These are phyloP conservation scores for Coptodon rendalli DNA, from an alignment of 2,113 vertebrate species.

Conservation along the genomic window DNA sequence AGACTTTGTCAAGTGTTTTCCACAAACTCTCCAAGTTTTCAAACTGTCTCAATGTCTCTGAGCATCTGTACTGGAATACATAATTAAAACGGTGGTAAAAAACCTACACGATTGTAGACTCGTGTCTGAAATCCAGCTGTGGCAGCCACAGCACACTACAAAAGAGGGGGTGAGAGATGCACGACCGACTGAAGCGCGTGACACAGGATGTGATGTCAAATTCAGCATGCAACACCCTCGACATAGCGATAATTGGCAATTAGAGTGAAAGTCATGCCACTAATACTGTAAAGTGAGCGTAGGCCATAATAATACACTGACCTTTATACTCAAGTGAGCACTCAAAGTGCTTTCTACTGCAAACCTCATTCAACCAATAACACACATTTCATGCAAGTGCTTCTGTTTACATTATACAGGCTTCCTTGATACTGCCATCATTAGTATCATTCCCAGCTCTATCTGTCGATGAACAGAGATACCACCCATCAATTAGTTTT, in stretches of 20 bases:
- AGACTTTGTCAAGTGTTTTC: background rate
- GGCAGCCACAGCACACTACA: rapidly evolving
- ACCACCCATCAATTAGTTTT: rapidly evolving
- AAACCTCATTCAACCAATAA: rapidly evolving
- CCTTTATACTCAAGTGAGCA: background rate
- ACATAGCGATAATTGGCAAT: background rate
- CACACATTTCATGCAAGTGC: background rate
- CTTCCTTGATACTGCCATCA: rapidly evolving
- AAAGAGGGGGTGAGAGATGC: background rate
- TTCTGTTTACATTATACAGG: background rate
- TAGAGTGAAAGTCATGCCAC: background rate
- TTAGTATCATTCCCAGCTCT: background rate
- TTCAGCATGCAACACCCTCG: background rate
- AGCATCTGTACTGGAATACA: background rate
- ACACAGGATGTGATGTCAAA: background rate
- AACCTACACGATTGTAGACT: background rate
- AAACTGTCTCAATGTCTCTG: background rate
- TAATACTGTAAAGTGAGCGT: background rate
- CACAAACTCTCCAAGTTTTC: rapidly evolving
- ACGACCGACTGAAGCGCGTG: background rate
- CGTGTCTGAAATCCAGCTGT: background rate
- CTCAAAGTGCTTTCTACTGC: background rate
- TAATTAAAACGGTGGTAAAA: background rate
- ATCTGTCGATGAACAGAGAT: rapidly evolving
- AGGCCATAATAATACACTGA: background rate